These are phyloP conservation scores for Agriopis leucophaearia DNA, from an alignment of 2,888 invertebrate genomes.

Conservation along the genomic window DNA sequence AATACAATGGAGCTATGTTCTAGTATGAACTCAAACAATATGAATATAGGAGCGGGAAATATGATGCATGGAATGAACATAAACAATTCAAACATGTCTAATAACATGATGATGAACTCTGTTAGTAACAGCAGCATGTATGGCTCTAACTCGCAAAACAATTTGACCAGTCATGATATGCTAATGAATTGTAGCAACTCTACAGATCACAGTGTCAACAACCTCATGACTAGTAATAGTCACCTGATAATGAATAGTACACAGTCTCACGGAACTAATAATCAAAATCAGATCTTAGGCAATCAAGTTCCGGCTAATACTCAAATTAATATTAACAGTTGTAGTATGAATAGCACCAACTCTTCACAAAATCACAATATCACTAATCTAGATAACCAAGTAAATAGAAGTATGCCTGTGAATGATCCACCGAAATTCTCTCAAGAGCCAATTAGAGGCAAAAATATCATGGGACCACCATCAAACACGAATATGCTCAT, in stretches of 20 bases:
- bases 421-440: constrained; percentile 74
- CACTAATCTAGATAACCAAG: constrained; percentile 69
- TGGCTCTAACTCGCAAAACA: constrained; percentile 66
- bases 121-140: constrained; percentile 72
- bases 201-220: constrained; percentile 73
- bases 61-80: constrained; percentile 77
- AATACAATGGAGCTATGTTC: constrained; percentile 76
- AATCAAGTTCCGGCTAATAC: constrained; percentile 67
- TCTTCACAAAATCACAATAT: constrained; percentile 67
- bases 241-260: constrained; percentile 80
- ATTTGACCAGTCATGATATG: constrained; percentile 74
- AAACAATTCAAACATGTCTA: constrained; percentile 71
- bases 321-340: constrained; percentile 79
- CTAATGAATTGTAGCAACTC: constrained; percentile 78
- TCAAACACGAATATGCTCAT: constrained; percentile 65
- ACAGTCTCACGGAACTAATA: constrained; percentile 67
- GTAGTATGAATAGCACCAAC: constrained; percentile 72
- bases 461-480: constrained; percentile 76
- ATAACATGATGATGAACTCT: constrained; percentile 77
- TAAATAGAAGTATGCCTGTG: constrained; percentile 69
- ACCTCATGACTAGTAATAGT: constrained; percentile 69
- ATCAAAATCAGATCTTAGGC: constrained; percentile 71
- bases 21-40: constrained; percentile 71
- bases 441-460: constrained; percentile 75
- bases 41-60: constrained; percentile 71